Evolutionary conservation across 1,140 invertebrate genomes (phyloP), one percentile per base, ranked within the genome.

Genomic region (Solenopsis fugax): DNA sequence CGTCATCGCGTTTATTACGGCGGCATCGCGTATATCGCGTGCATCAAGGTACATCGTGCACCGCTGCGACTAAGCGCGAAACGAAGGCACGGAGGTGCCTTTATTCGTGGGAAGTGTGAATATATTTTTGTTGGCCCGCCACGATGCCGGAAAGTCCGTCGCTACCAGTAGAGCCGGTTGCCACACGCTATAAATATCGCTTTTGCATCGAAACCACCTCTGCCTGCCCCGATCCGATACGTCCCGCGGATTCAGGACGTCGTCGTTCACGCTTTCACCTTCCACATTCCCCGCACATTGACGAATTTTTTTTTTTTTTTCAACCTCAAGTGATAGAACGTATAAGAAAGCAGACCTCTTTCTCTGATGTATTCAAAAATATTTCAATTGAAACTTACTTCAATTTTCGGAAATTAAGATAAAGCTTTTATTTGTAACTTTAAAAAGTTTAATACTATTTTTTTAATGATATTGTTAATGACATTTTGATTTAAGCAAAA

Each of bases 71-170:
- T 41, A 45, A 45, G 64, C 12, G 54, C n/a, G n/a, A 12, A 54
- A 24, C 58, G 77, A 89, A 64, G 88, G 56, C 71, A 67, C 54
- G 87, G 89, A 86, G 72, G 85, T 71, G 80, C 73, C 60, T 88
- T 88, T 86, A 88, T 88, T 86, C 56, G 78, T 21, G 87, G 50
- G 69, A 89, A 91, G 92, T 92, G 92, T 90, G 92, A 93, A 94
- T 93, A 94, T 95, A 95, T 94, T 94, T 95, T 94, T 91, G 93
- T 94, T 94, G 92, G 93, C 91, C 88, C 90, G 91, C 90, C 90
- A 85, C 89, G 88, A 93, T 92, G 92, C 91, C 92, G 93, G 93
- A 94, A 95, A 95, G 92, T 93, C 90, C 91, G 89, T 88, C 80
- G 80, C 62, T 37, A 77, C 75, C 16, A 52, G 92, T 67, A 86